Evolutionary conservation across 2,113 vertebrate genomes (phyloP).

Genomic region (Nymphicus hollandicus): DNA sequence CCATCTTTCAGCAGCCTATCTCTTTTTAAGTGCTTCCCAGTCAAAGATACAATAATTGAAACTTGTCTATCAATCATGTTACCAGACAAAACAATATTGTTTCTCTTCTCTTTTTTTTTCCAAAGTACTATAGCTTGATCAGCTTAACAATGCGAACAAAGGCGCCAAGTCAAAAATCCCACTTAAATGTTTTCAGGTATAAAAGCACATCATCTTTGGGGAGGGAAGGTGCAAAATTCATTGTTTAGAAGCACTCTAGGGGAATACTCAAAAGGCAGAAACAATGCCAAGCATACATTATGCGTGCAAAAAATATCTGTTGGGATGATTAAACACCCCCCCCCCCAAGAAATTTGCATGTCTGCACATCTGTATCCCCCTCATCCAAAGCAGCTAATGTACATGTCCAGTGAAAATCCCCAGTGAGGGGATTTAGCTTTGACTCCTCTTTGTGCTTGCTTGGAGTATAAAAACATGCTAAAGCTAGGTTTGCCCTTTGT

Average conservation of each 20-base stretch:
- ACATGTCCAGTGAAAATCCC: background rate
- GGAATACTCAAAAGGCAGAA: background rate
- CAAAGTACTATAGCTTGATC: background rate
- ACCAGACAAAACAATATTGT: conserved; percentile 63
- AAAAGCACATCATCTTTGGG: conserved; percentile 26
- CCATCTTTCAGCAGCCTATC: conserved; percentile 12
- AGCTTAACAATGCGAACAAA: conserved; percentile 32
- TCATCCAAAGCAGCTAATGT: background rate
- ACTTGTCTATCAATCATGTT: conserved; percentile 66
- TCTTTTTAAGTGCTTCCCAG: conserved; percentile 21
- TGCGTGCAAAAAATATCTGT: rapidly evolving
- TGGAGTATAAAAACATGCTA: background rate
- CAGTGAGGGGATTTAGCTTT: background rate
- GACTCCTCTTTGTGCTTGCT: background rate
- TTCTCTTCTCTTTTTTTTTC: conserved; percentile 59
- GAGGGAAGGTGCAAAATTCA: conserved; percentile 10
- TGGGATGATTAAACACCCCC: background rate
- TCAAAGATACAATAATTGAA: conserved; percentile 62
- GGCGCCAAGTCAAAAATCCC: conserved; percentile 11
- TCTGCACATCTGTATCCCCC: background rate
- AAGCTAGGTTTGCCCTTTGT: background rate
- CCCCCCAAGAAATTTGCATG: background rate
- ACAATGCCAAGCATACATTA: background rate
- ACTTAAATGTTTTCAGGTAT: conserved; percentile 40
- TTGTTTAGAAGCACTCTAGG: conserved; percentile 30